phyloP scores from a whole-genome alignment of 2,113 vertebrate genomes.

The Dasyprocta punctata region DNA sequence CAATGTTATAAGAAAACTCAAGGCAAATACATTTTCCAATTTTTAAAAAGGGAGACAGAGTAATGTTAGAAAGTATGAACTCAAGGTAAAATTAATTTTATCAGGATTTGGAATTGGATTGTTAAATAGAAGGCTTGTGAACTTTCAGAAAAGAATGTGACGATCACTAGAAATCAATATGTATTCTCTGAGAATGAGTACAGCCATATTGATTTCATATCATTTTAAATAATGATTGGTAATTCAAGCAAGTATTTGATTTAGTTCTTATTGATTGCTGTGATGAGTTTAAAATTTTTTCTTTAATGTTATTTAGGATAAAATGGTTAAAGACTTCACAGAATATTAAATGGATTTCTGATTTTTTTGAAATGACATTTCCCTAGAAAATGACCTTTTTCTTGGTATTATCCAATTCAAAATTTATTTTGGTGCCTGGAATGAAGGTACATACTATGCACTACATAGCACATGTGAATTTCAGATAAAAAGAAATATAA shows the following conservation, averaged over 20 bases:
- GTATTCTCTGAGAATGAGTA: background rate
- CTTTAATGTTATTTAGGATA: slow-evolving; percentile 20
- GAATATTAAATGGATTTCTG: slow-evolving; percentile 29
- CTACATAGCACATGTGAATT: background rate
- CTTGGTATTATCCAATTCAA: background rate
- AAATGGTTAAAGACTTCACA: background rate
- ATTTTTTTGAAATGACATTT: background rate
- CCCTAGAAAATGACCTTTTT: background rate
- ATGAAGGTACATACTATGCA: background rate
- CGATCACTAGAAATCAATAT: background rate
- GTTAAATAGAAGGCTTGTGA: background rate
- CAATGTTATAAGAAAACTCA: background rate
- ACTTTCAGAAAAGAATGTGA: background rate
- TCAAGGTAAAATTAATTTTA: slow-evolving; percentile 18
- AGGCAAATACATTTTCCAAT: background rate
- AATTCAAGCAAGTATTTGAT: slow-evolving; percentile 45
- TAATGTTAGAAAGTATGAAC: background rate
- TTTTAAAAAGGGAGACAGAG: background rate
- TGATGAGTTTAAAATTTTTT: slow-evolving; percentile 21
- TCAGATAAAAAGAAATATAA: background rate
- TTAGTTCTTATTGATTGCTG: slow-evolving; percentile 44
- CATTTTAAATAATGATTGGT: slow-evolving; percentile 27
- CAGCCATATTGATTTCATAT: slow-evolving; percentile 21
- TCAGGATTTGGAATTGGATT: background rate
- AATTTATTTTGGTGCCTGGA: background rate